Evolutionary conservation across 2,888 invertebrate genomes (phyloP).

Genomic region (Micoletzkya japonica): DNA sequence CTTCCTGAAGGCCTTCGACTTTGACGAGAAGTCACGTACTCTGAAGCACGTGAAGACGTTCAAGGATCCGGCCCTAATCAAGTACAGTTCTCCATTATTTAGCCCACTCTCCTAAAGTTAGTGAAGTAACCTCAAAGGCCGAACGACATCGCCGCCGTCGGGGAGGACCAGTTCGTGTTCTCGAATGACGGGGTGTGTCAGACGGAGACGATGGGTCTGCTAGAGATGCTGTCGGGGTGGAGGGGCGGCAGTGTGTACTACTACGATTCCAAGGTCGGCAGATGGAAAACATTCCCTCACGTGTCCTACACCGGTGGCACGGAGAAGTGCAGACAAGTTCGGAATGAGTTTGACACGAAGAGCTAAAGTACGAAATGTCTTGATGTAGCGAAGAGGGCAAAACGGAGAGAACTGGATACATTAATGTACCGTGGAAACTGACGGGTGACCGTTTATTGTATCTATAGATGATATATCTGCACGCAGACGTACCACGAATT

Average conservation of each 20-base stretch:
- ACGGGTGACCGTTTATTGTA: too few relatives aligned
- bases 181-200: slow-evolving; percentile 43
- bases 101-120: not conserved
- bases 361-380: too few relatives aligned
- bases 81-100: slow-evolving; percentile 23
- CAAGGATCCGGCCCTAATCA: slow-evolving; percentile 35
- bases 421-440: not conserved
- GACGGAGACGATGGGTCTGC: slow-evolving; percentile 30
- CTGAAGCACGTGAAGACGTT: slow-evolving; percentile 40
- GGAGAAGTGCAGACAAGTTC: not conserved
- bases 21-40: slow-evolving; percentile 30
- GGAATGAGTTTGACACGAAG: too few relatives aligned
- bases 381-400: too few relatives aligned
- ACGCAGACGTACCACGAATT: slow-evolving; percentile 33
- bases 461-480: too few relatives aligned
- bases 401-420: too few relatives aligned
- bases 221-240: slow-evolving; percentile 35
- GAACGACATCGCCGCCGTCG: slow-evolving; percentile 42
- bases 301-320: too few relatives aligned
- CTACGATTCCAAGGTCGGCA: slow-evolving; percentile 38
- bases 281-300: too few relatives aligned
- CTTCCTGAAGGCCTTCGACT: slow-evolving; percentile 34
- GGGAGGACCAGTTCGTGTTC: slow-evolving; percentile 38
- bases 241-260: slow-evolving; percentile 39
- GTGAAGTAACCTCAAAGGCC: slow-evolving; percentile 29